These are phyloP conservation scores for Catharus minimus DNA, from an alignment of 2,113 vertebrate genomes.

Conservation along the genomic window DNA sequence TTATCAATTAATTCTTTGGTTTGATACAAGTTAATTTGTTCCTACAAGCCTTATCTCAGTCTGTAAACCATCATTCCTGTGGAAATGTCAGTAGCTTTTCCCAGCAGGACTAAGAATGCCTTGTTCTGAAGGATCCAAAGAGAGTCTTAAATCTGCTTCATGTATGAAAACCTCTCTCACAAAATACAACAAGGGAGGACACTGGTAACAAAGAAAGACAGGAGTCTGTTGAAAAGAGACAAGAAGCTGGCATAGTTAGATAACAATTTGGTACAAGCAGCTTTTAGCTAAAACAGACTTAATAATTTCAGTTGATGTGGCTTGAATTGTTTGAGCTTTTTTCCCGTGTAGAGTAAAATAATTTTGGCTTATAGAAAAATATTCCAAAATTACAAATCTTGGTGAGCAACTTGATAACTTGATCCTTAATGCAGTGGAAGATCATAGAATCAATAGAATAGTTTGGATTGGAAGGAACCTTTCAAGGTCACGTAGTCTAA, in stretches of 20 bases:
- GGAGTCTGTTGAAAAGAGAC: background rate
- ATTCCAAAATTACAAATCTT: background rate
- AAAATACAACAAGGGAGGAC: background rate
- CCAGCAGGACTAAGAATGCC: background rate
- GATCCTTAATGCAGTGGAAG: background rate
- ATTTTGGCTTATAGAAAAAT: background rate
- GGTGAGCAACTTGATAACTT: background rate
- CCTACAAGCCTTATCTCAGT: background rate
- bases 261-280: background rate
- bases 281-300: background rate
- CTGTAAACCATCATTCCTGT: background rate
- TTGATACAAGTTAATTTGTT: background rate
- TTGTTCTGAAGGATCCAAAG: background rate
- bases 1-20: background rate
- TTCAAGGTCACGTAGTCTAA: background rate
- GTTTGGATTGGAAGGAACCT: background rate
- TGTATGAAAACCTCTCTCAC: background rate
- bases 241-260: background rate
- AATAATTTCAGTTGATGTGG: background rate
- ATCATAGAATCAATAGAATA: background rate
- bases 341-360: background rate
- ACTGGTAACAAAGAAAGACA: background rate
- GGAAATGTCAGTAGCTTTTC: background rate
- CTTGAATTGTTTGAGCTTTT: background rate
- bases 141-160: background rate